phyloP scores from a whole-genome alignment of 2,113 vertebrate genomes.

The Circaetus cinerascens region DNA sequence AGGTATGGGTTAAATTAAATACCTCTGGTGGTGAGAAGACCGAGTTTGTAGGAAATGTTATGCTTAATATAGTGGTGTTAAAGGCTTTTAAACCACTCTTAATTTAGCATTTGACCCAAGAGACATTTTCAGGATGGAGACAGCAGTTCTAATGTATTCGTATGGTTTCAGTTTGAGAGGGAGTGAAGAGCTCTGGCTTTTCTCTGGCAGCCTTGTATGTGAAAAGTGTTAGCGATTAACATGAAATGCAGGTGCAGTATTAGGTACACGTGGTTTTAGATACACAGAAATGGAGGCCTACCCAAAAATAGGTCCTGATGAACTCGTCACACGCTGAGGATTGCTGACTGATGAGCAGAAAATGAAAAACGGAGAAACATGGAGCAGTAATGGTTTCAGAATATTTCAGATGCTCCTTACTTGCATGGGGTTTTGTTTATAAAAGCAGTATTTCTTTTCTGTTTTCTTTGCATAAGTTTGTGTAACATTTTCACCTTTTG shows the following conservation, averaged over 20 bases:
- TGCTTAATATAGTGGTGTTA: not conserved
- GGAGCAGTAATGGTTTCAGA: not conserved
- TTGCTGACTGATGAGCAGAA: not conserved
- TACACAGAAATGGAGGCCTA: not conserved
- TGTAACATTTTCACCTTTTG: not conserved
- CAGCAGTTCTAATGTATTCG: not conserved
- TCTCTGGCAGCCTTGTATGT: not conserved
- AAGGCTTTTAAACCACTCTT: not conserved
- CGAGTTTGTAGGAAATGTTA: not conserved
- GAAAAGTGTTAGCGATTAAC: not conserved
- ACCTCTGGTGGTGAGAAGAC: not conserved
- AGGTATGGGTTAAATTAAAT: not conserved
- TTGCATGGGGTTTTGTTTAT: not conserved
- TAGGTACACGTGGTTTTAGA: not conserved
- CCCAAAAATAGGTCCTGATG: not conserved
- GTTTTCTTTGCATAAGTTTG: not conserved
- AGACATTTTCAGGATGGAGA: not conserved
- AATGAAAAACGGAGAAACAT: not conserved
- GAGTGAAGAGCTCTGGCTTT: not conserved
- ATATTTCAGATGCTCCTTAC: not conserved
- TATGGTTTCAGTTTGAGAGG: not conserved
- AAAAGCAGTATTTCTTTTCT: not conserved
- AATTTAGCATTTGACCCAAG: not conserved
- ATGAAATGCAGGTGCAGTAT: not conserved
- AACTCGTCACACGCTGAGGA: not conserved